phyloP scores from a whole-genome alignment of 2,888 invertebrate genomes.

The Augiades crinisus region DNA sequence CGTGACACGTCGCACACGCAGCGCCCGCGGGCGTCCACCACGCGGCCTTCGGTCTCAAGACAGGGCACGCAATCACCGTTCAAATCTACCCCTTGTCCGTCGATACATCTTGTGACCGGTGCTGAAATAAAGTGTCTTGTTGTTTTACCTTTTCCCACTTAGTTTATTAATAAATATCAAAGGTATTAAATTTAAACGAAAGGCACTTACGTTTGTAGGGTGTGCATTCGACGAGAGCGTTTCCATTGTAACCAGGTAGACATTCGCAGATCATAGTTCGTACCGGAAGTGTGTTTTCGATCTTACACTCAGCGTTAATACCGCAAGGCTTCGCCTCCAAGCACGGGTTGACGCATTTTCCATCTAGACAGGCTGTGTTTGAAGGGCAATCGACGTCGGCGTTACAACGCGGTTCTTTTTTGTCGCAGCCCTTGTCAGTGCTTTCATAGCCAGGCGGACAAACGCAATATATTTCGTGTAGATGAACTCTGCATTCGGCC shows the following conservation, averaged over 20 bases:
- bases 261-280: constrained; percentile 95
- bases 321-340: constrained; percentile 90
- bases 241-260: constrained; percentile 91
- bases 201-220: constrained; percentile 87
- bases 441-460: constrained; percentile 90
- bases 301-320: constrained; percentile 88
- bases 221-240: constrained; percentile 89
- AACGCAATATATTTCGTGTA: constrained; percentile 89
- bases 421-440: constrained; percentile 82
- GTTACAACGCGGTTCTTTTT: constrained; percentile 84
- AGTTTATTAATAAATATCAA: no score
- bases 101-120: constrained; percentile 86
- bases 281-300: constrained; percentile 90
- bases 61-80: constrained; percentile 91
- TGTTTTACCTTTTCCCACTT: no score
- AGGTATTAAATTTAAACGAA: no score
- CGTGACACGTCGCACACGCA: constrained; percentile 91
- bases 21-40: constrained; percentile 88
- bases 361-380: constrained; percentile 90
- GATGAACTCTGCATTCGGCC: constrained; percentile 88
- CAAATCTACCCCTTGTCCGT: constrained; percentile 87
- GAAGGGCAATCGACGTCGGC: constrained; percentile 91
- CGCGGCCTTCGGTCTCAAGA: constrained; percentile 85
- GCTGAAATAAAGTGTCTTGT: constrained; percentile 44
- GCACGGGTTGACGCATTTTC: constrained; percentile 93